Evolutionary conservation across 2,888 invertebrate genomes (phyloP), one percentile per base, ranked within the genome.

Genomic region (Zaprionus lineosus): DNA sequence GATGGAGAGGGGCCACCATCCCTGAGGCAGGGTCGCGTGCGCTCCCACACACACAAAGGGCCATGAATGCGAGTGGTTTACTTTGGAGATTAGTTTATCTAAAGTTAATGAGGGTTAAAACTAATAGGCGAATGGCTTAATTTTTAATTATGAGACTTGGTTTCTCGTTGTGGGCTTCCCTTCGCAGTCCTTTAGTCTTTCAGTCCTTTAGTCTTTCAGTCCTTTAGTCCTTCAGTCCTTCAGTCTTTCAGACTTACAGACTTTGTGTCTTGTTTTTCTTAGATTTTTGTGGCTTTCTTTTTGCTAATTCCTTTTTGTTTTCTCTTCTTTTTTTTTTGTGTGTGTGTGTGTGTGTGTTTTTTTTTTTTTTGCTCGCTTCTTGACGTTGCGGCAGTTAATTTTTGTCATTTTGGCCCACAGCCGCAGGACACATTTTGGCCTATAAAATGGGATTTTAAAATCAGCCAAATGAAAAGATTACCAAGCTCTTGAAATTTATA

Each of bases 81-180:
- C 82, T 84, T 79, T 85, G 84, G 81, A 85, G 82, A 83, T 83
- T 83, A 83, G 82, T 83, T 79, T 85, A 83, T 82, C 82, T 81
- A 83, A 85, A 85, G 82, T 85, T 83, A 83, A 83, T 83, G 82
- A 85, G 82, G 82, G 82, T 85, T 83, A 83, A 85, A 83, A 83
- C 82, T 83, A 83, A 83, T 83, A 85, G 82, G 86, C 84, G 85
- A 78, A 83, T 85, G 82, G 72, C 79, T 85, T 84, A 84, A 82
- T 85, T 82, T 82, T 82, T 82, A 82, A 82, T 82, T 84, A 82
- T 82, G 85, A 73, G 84, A 77, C 84, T 84, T 68, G 82, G 58
- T 77, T 67, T 70, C 46, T 73, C 68, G 51, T 64, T 61, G 66
- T 57, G 61, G 51, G 40, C 37, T 59, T 61, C 24, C 28, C 36